Evolutionary conservation across 2,113 vertebrate genomes (phyloP).

Genomic region (Gyps fulvus): DNA sequence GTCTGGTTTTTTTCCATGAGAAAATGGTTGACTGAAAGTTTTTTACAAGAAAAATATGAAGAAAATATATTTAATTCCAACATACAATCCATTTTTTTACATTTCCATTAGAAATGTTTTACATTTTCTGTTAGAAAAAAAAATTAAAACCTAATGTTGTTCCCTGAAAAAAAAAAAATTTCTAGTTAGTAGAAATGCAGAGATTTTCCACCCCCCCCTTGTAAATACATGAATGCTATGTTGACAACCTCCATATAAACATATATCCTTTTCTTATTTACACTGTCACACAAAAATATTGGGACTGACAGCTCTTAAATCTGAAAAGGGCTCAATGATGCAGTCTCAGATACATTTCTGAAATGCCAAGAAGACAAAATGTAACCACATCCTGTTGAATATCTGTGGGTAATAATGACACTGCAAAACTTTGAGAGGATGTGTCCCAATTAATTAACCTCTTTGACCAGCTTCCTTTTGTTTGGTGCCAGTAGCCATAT

Average conservation of each 20-base stretch:
- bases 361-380: conserved; percentile 62
- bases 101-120: background rate
- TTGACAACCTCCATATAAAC: background rate
- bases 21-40: background rate
- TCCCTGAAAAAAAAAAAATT: background rate
- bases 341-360: conserved; percentile 67
- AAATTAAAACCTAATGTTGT: background rate
- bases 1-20: background rate
- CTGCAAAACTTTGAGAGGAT: conserved; percentile 71
- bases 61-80: background rate
- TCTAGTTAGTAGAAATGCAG: background rate
- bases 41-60: background rate
- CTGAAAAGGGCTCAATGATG: background rate
- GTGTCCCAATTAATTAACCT: conserved; percentile 76
- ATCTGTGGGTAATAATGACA: conserved; percentile 71
- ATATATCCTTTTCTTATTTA: conserved; percentile 7
- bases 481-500: conserved; percentile 83
- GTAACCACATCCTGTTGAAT: conserved; percentile 69
- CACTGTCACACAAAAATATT: background rate
- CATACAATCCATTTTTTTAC: background rate
- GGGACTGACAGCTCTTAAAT: conserved; percentile 35
- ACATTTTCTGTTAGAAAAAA: background rate
- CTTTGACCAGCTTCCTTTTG: conserved; percentile 70
- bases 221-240: background rate
- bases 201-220: background rate